Conservation (phyloP, 2,888 invertebrate species). For the Stegana nigrithorax region DNA sequence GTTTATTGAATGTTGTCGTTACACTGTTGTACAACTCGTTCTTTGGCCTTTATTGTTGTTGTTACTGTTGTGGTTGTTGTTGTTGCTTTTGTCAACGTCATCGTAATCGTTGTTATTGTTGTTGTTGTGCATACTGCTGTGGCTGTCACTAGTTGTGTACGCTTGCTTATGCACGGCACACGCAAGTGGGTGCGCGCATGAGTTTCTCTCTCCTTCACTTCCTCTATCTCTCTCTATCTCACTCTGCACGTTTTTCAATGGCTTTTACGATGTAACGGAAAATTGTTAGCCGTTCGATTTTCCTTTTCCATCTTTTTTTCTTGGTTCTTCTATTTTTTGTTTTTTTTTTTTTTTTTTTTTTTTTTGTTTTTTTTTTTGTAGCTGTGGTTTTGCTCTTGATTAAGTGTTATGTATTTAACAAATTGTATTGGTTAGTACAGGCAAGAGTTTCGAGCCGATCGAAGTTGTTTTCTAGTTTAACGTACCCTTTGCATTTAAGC, state of each 20-base stretch:
- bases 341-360: not conserved
- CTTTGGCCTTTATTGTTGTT: slow-evolving; percentile 1
- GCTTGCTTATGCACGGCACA: slow-evolving; percentile 24
- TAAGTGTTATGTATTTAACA: slow-evolving; percentile 11
- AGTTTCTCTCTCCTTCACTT: slow-evolving; percentile 24
- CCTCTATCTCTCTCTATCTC: slow-evolving; percentile 1
- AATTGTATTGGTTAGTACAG: too few species aligned
- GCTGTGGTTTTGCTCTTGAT: slow-evolving; percentile 7
- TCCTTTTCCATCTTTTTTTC: slow-evolving; percentile 24
- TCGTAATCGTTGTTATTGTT: not conserved
- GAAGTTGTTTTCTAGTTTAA: too few species aligned
- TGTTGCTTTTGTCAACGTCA: slow-evolving; percentile 28
- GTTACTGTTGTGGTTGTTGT: slow-evolving; percentile 35
- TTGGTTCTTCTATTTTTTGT: not conserved
- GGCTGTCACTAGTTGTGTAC: slow-evolving; percentile 6
- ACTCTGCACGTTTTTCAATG: slow-evolving; percentile 14
- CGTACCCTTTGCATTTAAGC: too few species aligned
- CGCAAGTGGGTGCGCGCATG: too few species aligned
- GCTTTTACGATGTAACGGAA: slow-evolving; percentile 41
- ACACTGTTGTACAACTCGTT: slow-evolving; percentile 20
- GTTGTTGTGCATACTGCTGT: not conserved
- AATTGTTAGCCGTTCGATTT: slow-evolving; percentile 48
- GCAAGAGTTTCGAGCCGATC: too few species aligned
- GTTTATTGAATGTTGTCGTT: slow-evolving; percentile 63
- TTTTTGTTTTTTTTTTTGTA: not conserved